Base-by-base conservation (phyloP, 2,113 vertebrate species). In the Pseudopipra pipra region DNA sequence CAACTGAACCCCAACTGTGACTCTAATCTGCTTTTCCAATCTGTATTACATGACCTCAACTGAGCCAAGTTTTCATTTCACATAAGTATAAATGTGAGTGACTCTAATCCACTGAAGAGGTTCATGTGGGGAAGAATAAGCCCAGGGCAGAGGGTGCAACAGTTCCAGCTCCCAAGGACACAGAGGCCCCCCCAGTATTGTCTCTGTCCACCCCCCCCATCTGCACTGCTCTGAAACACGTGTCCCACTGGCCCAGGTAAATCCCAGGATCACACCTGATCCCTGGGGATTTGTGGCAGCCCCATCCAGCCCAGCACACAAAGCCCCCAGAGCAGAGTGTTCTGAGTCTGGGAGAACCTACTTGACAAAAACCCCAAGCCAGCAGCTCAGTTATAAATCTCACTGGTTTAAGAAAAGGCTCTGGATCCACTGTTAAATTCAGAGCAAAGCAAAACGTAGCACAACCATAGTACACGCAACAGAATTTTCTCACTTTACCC, bases 11-110 rank as follows among this genome's bases (percentile, higher is more conserved):
- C 7, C 18, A 91, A 47, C 77, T 30, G 12, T 27, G 37, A 56
- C 23, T 89, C 87, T 68, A 59, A 93, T 87, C 92, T 94, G 89
- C 46, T 87, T 89, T 89, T 88, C 79, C 76, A 75, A 88, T 83
- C 96, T 87, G 47, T 52, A 27, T 84, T 93, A 62, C 78, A 74
- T 1, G 70, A 77, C 63, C 79, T 68, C 77, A 35, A 24, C 31
- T 3, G 31, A 78, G 87, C 87, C 80, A 80, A 74, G 68, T 47
- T 72, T 68, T 83, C 44, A n/a, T 55, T 74, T 35, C 71, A 74
- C 70, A 30, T 16, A 13, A 67, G 72, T 54, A 78, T 23, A 76
- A 68, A 84, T 2, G 55, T 14, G 56, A 30, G 33, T 41, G 35
- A 30, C 39, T 46, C n/a, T 11, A 30, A 70, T 9, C 49, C 56